A percentile compares a stretch with the other conserved stretches of the same genome.
Conservation (phyloP, 2,113 vertebrate species). For the Dolichotis patagonum region DNA sequence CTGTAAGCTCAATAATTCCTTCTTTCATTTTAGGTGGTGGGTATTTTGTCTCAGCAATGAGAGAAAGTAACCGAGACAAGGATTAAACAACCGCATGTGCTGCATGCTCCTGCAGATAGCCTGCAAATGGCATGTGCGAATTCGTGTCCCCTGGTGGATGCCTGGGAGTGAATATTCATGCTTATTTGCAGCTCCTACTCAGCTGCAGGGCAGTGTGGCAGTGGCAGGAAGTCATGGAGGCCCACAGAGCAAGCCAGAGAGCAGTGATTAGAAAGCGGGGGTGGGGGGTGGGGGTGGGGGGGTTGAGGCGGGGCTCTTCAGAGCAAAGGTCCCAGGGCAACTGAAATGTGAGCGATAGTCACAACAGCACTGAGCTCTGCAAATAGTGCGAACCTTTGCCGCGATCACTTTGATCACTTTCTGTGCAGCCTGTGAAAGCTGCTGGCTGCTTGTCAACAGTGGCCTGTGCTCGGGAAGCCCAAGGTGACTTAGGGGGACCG, state of each 20-base stretch:
- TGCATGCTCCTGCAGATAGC: not conserved
- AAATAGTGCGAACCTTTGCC: not conserved
- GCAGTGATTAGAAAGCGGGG: not conserved
- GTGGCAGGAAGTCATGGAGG: not conserved
- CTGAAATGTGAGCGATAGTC: not conserved
- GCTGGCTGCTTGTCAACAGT: not conserved
- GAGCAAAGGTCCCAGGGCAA: conserved; percentile 51
- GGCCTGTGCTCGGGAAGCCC: not conserved
- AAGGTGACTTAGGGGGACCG: not conserved
- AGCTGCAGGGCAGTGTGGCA: not conserved
- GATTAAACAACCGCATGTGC: not conserved
- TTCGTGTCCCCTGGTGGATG: not conserved
- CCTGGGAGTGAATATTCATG: not conserved
- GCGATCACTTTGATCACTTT: not conserved
- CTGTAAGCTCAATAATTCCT: no score
- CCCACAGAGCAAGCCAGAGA: accelerated
- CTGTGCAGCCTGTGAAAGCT: not conserved
- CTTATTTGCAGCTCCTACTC: not conserved
- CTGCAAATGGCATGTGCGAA: not conserved
- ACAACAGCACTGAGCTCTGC: not conserved
- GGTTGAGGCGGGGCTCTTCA: not conserved
- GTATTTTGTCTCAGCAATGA: no score
- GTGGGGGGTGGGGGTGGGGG: not conserved
- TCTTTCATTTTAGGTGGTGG: no score
- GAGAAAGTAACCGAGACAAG: not conserved